A percentile compares a stretch with the other conserved stretches of the same genome.
These are phyloP conservation scores for Orchesellides sinensis DNA, from an alignment of 2,888 invertebrate genomes.

Conservation along the genomic window DNA sequence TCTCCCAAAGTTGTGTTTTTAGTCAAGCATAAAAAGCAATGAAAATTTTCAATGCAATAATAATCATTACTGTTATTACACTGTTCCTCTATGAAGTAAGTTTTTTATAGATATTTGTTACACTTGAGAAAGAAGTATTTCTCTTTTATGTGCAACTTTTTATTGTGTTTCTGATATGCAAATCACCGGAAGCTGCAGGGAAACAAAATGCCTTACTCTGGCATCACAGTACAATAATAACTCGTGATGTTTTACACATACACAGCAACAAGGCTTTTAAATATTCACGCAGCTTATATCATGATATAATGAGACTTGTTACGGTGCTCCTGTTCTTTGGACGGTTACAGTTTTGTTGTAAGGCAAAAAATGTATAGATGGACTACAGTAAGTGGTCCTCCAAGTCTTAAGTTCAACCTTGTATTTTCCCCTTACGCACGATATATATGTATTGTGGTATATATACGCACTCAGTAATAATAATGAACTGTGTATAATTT, in stretches of 20 bases:
- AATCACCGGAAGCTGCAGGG: slow-evolving; percentile 63
- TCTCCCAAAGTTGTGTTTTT: neutral
- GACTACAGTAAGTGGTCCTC: neutral
- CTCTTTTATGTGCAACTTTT: slow-evolving; percentile 46
- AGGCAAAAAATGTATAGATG: neutral
- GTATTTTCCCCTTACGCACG: slow-evolving; percentile 3
- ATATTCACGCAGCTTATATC: slow-evolving; percentile 4
- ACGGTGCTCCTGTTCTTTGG: slow-evolving; percentile 5
- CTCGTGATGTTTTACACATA: neutral
- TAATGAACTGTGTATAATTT: neutral
- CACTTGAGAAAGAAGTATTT: slow-evolving; percentile 23
- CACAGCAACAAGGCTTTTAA: slow-evolving; percentile 3
- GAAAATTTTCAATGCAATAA: slow-evolving; percentile 43
- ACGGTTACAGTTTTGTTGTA: neutral
- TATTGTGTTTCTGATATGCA: slow-evolving; percentile 58
- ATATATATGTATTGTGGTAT: neutral
- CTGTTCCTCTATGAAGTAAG: slow-evolving; percentile 41
- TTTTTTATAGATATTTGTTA: slow-evolving; percentile 39
- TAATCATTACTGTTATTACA: slow-evolving; percentile 63
- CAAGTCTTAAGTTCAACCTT: neutral
- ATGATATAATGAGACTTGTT: slow-evolving; percentile 27
- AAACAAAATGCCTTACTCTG: slow-evolving; percentile 47
- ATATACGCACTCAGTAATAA: slow-evolving; percentile 17
- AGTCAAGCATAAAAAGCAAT: slow-evolving; percentile 35
- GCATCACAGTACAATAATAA: slow-evolving; percentile 4